phyloP scores from a whole-genome alignment of 1,140 invertebrate genomes.

The Drosophila suzukii region DNA sequence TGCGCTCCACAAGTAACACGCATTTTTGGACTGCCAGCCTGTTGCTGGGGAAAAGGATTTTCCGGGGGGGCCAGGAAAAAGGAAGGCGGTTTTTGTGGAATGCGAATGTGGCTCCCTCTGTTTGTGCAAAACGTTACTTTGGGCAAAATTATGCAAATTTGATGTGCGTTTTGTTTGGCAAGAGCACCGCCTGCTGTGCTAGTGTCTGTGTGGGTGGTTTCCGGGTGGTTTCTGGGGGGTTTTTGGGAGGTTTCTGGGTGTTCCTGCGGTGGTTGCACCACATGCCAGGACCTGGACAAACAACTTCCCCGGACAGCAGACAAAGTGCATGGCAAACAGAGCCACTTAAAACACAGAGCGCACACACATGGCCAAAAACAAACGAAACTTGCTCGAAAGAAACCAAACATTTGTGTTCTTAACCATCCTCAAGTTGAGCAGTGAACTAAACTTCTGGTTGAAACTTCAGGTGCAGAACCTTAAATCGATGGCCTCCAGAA shows the following conservation, averaged over 20 bases:
- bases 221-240: conserved; percentile 1
- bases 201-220: conserved; percentile 15
- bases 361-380: conserved; percentile 54
- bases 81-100: not conserved
- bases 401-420: conserved; percentile 50
- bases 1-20: conserved; percentile 43
- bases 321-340: conserved; percentile 74
- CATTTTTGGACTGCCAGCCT: conserved; percentile 21
- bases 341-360: conserved; percentile 44
- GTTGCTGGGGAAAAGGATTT: conserved; percentile 1
- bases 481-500: conserved; percentile 35
- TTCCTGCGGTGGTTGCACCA: conserved; percentile 39
- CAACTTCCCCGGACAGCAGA: conserved; percentile 58
- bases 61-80: not conserved
- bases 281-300: conserved; percentile 71
- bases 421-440: conserved; percentile 21
- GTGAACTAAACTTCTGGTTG: conserved; percentile 12
- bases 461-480: conserved; percentile 14
- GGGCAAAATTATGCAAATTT: conserved; percentile 81
- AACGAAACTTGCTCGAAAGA: conserved; percentile 35
- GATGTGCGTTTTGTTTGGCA: conserved; percentile 78
- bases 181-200: conserved; percentile 45
- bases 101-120: conserved; percentile 50
- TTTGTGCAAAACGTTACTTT: conserved; percentile 77
- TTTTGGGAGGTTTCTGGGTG: conserved; percentile 21